Conservation (phyloP, 2,888 invertebrate genomes). For the Sinodicranocentrus sp. region DNA sequence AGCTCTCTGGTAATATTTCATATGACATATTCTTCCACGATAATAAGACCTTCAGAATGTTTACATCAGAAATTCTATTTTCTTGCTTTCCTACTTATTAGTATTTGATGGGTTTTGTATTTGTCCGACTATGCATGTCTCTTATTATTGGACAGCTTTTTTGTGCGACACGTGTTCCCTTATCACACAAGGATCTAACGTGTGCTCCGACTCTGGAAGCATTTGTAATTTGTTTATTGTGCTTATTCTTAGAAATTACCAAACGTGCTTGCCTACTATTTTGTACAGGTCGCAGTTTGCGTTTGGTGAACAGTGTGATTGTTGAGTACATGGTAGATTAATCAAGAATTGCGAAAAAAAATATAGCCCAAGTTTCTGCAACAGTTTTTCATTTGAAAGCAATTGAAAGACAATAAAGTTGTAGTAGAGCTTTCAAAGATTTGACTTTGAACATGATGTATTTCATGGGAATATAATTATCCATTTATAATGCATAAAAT, state of each 20-base stretch:
- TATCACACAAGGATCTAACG: conserved; percentile 37
- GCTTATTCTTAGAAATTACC: neutral
- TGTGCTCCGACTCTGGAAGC: neutral
- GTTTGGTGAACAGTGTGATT: neutral
- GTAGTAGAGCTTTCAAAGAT: no score
- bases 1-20: neutral
- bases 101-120: neutral
- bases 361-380: neutral
- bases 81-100: conserved; percentile 51
- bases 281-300: neutral
- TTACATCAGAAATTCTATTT: conserved; percentile 11
- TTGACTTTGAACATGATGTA: no score
- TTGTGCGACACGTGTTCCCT: conserved; percentile 48
- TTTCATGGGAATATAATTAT: no score
- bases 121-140: neutral
- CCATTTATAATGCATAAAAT: no score
- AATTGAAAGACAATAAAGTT: no score
- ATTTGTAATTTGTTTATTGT: no score
- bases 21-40: neutral
- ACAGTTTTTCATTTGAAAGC: no score
- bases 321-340: neutral
- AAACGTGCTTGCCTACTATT: neutral
- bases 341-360: neutral
- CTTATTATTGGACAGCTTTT: neutral
- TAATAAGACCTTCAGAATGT: conserved; percentile 36